phyloP scores from a whole-genome alignment of 2,888 invertebrate genomes.

The Ornithoptera priamus region DNA sequence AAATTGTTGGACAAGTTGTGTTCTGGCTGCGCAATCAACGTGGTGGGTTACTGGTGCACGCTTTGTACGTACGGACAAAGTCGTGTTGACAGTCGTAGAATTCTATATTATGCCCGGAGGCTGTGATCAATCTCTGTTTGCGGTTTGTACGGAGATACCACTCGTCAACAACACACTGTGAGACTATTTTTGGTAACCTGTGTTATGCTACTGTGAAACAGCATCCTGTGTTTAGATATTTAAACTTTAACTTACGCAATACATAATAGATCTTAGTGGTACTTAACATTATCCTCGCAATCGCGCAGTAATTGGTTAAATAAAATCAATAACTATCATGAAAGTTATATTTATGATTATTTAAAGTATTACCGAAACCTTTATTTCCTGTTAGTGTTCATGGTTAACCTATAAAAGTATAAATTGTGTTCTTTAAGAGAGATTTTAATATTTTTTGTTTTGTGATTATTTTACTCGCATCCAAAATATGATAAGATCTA shows the following conservation, averaged over 20 bases:
- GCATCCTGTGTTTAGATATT: background rate
- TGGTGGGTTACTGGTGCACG: conserved; percentile 24
- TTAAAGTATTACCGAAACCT: no score
- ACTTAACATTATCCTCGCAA: no score
- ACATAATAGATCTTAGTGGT: no score
- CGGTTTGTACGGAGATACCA: conserved; percentile 25
- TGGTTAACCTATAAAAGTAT: no score
- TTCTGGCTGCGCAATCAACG: conserved; percentile 33
- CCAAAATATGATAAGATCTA: no score
- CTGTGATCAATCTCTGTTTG: conserved; percentile 29
- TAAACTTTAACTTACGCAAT: background rate
- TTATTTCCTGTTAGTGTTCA: no score
- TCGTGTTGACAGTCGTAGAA: conserved; percentile 27
- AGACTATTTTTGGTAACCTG: background rate
- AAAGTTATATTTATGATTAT: no score
- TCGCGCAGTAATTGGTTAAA: no score
- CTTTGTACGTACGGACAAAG: conserved; percentile 28
- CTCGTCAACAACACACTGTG: conserved; percentile 7
- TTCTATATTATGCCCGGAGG: conserved; percentile 28
- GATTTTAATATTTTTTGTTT: no score
- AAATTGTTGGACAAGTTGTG: conserved; percentile 47
- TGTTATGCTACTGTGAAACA: background rate
- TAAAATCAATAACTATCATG: no score
- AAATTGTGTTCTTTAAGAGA: no score
- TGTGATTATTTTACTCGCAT: no score